These are phyloP conservation scores for Aldabrachelys gigantea DNA, from an alignment of 2,113 vertebrate species.

Conservation along the genomic window DNA sequence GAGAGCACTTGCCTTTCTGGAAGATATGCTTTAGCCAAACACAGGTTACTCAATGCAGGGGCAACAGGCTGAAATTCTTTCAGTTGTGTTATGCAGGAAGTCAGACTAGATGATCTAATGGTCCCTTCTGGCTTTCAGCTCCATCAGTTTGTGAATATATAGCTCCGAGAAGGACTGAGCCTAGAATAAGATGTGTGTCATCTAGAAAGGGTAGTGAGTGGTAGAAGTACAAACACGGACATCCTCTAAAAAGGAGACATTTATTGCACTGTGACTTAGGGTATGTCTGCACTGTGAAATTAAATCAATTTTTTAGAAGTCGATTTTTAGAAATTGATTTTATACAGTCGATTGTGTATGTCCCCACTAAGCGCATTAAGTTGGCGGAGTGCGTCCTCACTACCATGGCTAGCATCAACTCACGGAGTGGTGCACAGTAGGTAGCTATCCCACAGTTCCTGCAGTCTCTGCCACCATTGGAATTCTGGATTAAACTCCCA, in stretches of 20 bases:
- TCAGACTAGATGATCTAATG: not conserved
- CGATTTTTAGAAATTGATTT: no score
- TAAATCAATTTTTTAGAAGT: no score
- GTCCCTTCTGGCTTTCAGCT: rapidly evolving
- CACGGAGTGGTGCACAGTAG: no score
- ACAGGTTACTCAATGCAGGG: rapidly evolving
- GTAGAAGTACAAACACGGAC: conserved; percentile 35
- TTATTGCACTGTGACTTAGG: not conserved
- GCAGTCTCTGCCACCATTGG: no score
- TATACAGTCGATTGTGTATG: no score
- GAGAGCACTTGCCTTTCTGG: not conserved
- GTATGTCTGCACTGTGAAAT: no score
- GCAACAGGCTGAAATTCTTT: rapidly evolving
- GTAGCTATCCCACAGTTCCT: no score
- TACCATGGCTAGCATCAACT: no score
- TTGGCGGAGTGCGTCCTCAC: no score
- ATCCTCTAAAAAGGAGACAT: conserved; percentile 38
- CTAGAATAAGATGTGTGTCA: not conserved
- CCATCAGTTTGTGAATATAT: not conserved
- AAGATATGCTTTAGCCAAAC: not conserved
- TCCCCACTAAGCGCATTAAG: no score
- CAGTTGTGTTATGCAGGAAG: not conserved
- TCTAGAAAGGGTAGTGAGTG: not conserved
- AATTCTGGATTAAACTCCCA: no score
- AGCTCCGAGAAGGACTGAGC: not conserved